A percentile compares a stretch with the other conserved stretches of the same genome.
These are phyloP conservation scores for Perizoma affinitatum DNA, from an alignment of 2,888 invertebrate genomes.

Conservation along the genomic window DNA sequence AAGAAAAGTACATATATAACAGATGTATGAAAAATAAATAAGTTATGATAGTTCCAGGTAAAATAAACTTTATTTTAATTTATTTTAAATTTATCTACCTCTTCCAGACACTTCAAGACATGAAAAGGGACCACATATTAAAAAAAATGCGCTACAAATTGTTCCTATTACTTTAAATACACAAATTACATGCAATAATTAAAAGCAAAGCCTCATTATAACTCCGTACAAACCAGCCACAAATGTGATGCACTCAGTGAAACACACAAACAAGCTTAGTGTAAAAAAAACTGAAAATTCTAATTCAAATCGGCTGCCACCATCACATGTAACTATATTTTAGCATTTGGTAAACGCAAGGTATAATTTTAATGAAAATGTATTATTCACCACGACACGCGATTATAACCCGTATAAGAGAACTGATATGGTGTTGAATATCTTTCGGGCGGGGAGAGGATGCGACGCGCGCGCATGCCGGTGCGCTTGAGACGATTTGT, in stretches of 20 bases:
- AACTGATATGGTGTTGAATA: slow-evolving; percentile 18
- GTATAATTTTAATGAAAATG: no score
- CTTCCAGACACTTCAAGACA: no score
- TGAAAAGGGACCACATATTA: no score
- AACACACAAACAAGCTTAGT: slow-evolving; percentile 2
- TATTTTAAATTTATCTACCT: no score
- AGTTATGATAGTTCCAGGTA: no score
- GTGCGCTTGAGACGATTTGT: slow-evolving; percentile 68
- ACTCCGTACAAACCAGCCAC: slow-evolving; percentile 13
- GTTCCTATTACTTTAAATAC: no score
- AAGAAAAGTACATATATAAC: no score
- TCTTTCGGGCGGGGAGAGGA: slow-evolving; percentile 2
- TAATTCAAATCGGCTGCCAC: slow-evolving; percentile 22
- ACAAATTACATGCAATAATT: background rate
- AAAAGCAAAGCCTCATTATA: slow-evolving; percentile 17
- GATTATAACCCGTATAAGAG: slow-evolving; percentile 10
- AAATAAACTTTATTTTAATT: no score
- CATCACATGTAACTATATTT: slow-evolving; percentile 4
- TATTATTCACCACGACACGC: background rate
- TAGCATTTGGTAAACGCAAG: background rate
- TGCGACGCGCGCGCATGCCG: slow-evolving; percentile 62
- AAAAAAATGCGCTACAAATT: no score
- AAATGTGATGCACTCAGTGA: slow-evolving; percentile 15
- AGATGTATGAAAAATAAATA: no score
- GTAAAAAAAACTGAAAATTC: slow-evolving; percentile 19